Base-by-base conservation (phyloP, 2,113 vertebrate genomes). In the Phyllostomus discolor region DNA sequence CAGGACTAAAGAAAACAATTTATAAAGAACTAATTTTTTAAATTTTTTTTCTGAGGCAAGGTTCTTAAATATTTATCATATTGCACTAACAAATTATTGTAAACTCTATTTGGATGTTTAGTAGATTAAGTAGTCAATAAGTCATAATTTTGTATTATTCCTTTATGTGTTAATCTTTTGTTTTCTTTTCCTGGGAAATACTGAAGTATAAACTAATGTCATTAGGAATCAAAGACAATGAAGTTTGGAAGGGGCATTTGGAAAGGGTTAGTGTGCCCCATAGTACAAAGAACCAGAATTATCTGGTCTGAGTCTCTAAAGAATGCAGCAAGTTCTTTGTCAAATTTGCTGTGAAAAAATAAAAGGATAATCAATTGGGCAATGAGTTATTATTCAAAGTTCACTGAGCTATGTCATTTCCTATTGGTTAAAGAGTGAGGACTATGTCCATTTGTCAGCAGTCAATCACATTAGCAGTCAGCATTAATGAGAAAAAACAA, bases 331-430 rank as follows among this genome's bases (percentile, higher is more conserved):
- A 33, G 92, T 91, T 95, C 67, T 93, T 90, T 86, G 67, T 88
- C 2, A 59, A 75, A 54, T 88, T 16, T 90, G 10, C 35, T 84
- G n/a, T 79, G 67, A 95, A 88, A 35, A 82, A 38, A 78, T 66
- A 86, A 90, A 79, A 64, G 19, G 17, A 72, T 66, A 75, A 88
- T 80, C 73, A 75, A 31, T 38, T 82, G 54, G 31, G 50, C 76
- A 93, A 76, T 76, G 85, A 38, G 85, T 95, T 92, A 43, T 79
- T 91, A 89, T 75, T 94, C 54, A 88, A 35, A n/a, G 33, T 50
- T 78, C 70, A 86, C 48, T 81, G 24, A 91, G 69, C 73, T 91
- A 85, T 86, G 79, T 95, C 92, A 97, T 94, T 96, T 96, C 91
- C 73, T 94, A 64, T 95, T 95, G 83, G 85, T 88, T 70, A 67